Conservation (phyloP, 2,113 vertebrate genomes). For the Grantiella picta region DNA sequence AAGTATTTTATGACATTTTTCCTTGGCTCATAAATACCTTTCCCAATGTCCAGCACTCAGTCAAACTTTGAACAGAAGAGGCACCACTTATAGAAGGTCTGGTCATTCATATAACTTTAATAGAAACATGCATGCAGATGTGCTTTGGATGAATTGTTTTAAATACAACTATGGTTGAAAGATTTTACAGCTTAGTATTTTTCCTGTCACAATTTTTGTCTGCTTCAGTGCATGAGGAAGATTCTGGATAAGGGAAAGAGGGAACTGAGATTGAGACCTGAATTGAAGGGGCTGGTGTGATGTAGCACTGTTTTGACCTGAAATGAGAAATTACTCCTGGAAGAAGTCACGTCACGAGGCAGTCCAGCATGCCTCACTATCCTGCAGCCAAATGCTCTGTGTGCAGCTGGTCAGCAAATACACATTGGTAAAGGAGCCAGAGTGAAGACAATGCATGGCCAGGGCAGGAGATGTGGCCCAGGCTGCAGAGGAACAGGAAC, state of each 20-base stretch:
- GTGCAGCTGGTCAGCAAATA: not conserved
- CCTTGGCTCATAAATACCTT: not conserved
- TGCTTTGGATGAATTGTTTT: not conserved
- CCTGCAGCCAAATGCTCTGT: not conserved
- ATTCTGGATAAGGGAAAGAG: not conserved
- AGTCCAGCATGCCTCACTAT: not conserved
- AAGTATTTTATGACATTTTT: not conserved
- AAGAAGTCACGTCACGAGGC: not conserved
- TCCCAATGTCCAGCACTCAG: not conserved
- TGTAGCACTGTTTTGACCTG: not conserved
- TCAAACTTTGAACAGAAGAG: not conserved
- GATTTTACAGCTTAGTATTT: not conserved
- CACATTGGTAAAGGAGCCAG: not conserved
- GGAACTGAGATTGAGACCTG: not conserved
- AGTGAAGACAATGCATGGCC: accelerated
- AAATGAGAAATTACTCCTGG: not conserved
- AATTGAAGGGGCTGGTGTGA: not conserved
- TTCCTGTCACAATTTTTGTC: not conserved
- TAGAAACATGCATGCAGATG: not conserved
- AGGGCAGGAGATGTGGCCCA: not conserved
- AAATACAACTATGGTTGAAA: not conserved
- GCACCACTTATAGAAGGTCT: not conserved
- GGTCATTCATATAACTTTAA: not conserved
- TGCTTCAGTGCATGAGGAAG: not conserved
- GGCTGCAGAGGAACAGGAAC: not conserved